Evolutionary conservation across 2,113 vertebrate genomes (phyloP).

Genomic region (Hippopotamus amphibius): DNA sequence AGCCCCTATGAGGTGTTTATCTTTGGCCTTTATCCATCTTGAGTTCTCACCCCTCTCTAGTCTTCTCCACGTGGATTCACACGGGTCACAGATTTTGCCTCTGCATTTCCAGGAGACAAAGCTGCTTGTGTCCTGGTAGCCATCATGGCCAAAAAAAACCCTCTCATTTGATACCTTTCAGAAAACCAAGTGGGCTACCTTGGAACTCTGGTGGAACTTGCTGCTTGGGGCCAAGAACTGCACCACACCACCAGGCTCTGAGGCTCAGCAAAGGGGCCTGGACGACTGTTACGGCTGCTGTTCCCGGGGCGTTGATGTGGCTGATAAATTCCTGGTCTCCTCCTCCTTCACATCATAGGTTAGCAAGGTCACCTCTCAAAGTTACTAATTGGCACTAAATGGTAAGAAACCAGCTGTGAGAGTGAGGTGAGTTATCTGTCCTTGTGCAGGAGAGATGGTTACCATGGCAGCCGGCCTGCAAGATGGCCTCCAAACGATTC

Average conservation of each 20-base stretch:
- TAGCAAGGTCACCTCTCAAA: neutral
- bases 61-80: neutral
- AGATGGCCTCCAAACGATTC: neutral
- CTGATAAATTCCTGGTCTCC: neutral
- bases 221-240: neutral
- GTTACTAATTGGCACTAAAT: neutral
- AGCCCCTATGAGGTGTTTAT: neutral
- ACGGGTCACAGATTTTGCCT: neutral
- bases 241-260: no score
- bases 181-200: neutral
- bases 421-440: neutral
- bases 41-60: neutral
- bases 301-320: accelerated
- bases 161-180: neutral
- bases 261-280: accelerated
- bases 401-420: neutral
- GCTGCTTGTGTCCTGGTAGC: neutral
- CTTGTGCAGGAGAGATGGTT: neutral
- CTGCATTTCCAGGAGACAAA: neutral
- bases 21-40: neutral
- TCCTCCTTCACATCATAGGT: neutral
- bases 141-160: neutral
- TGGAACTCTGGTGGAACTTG: neutral
- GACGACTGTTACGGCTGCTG: accelerated
- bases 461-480: neutral